phyloP scores from a whole-genome alignment of 30 jellyfish, hydroid and myxozoan genomes.

The Aurelia aurita region DNA sequence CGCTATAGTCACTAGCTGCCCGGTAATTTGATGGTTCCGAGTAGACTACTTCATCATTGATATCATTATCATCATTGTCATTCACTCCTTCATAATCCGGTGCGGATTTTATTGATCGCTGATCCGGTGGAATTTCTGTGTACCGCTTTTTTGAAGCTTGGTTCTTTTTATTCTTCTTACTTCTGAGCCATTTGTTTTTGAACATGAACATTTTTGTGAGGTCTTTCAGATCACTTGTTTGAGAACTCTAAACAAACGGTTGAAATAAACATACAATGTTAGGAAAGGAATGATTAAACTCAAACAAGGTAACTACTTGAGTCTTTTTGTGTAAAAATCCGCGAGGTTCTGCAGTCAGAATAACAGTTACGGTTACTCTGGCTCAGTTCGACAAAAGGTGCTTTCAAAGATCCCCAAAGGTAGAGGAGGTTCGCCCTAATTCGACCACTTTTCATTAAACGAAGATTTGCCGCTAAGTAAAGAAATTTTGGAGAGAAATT shows the following conservation, averaged over 20 bases:
- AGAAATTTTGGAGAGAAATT: no score
- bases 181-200: slow-evolving; percentile 53
- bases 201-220: slow-evolving; percentile 66
- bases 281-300: no score
- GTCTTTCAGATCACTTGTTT: slow-evolving; percentile 66
- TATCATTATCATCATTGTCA: slow-evolving; percentile 16
- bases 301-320: no score
- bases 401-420: no score
- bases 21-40: slow-evolving; percentile 48
- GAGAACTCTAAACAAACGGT: slow-evolving; percentile 51
- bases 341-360: no score
- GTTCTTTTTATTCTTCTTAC: slow-evolving; percentile 29
- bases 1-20: slow-evolving; percentile 48
- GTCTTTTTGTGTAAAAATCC: no score
- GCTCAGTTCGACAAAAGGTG: no score
- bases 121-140: slow-evolving; percentile 71
- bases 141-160: slow-evolving; percentile 56
- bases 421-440: no score
- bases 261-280: background rate
- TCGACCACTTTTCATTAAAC: no score
- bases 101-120: slow-evolving; percentile 34
- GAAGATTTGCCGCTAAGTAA: no score
- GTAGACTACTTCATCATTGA: background rate
- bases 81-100: slow-evolving; percentile 59
- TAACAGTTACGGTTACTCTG: no score